phyloP scores from a whole-genome alignment of 2,888 invertebrate species.

The Aspidiotus destructor region DNA sequence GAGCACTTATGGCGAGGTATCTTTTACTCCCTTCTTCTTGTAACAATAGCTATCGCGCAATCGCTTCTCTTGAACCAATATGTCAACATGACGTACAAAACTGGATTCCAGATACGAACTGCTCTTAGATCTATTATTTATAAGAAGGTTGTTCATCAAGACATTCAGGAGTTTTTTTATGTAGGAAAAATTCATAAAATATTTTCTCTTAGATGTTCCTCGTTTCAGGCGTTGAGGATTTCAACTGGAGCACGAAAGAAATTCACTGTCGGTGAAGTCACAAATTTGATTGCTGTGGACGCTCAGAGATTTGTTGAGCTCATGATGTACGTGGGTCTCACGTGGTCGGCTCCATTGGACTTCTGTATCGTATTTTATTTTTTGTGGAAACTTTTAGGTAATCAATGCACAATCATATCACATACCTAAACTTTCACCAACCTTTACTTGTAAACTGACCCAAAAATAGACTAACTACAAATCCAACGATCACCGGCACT shows the following conservation, averaged over 20 bases:
- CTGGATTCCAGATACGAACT: conserved; percentile 50
- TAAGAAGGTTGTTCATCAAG: conserved; percentile 42
- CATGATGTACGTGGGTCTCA: conserved; percentile 44
- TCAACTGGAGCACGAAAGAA: conserved; percentile 43
- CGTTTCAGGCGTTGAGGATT: conserved; percentile 40
- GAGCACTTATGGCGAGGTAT: conserved; percentile 49
- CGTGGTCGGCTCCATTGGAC: conserved; percentile 48
- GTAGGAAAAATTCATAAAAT: too few species aligned
- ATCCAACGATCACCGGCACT: too few species aligned
- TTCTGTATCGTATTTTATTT: conserved; percentile 49
- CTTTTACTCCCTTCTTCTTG: conserved; percentile 47
- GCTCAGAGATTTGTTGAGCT: conserved; percentile 45
- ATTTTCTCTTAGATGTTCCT: background rate
- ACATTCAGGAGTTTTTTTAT: too few species aligned
- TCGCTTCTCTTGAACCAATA: conserved; percentile 50
- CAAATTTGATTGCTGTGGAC: conserved; percentile 48
- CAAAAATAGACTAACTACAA: too few species aligned
- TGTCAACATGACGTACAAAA: conserved; percentile 47
- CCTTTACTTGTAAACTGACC: too few species aligned
- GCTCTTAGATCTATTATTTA: conserved; percentile 49
- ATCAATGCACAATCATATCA: too few species aligned
- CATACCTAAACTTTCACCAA: too few species aligned
- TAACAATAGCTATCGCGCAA: conserved; percentile 45
- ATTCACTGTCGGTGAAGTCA: conserved; percentile 46
- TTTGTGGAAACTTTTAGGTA: conserved; percentile 43